Conservation (phyloP, 1,140 invertebrate genomes). For the Carposina sasakii region DNA sequence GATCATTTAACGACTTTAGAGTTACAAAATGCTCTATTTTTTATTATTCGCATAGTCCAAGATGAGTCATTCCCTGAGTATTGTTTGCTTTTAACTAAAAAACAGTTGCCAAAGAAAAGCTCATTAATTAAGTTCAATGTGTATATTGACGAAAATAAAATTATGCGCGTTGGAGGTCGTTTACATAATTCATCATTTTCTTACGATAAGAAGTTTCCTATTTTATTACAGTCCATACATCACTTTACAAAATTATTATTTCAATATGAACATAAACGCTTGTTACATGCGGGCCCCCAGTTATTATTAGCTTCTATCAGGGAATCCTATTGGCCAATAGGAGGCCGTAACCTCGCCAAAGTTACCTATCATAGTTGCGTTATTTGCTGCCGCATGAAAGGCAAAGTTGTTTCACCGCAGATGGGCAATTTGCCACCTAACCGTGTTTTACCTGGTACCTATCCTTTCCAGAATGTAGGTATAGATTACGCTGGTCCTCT, state of each 20-base stretch:
- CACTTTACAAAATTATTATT: neutral
- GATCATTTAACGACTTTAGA: neutral
- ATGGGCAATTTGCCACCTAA: slow-evolving; percentile 2
- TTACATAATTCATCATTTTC: neutral
- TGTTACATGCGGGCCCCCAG: neutral
- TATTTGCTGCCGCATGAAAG: neutral
- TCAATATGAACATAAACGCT: neutral
- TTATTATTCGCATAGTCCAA: neutral
- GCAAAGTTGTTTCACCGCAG: neutral
- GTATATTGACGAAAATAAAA: neutral
- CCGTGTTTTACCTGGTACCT: neutral
- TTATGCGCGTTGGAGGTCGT: neutral
- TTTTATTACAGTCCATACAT: neutral
- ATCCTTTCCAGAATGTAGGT: neutral
- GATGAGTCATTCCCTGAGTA: slow-evolving; percentile 4
- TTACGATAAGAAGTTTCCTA: neutral
- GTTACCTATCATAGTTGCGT: neutral
- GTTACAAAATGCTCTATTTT: neutral
- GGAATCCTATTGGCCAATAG: neutral
- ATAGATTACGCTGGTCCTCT: slow-evolving; percentile 7
- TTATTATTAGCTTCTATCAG: neutral
- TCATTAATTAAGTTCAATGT: slow-evolving; percentile 6
- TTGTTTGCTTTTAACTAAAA: neutral
- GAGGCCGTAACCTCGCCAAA: slow-evolving; percentile 2
- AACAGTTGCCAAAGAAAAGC: slow-evolving; percentile 5